phyloP scores from a whole-genome alignment of 1,140 invertebrate species.

The Belonocnema kinseyi region DNA sequence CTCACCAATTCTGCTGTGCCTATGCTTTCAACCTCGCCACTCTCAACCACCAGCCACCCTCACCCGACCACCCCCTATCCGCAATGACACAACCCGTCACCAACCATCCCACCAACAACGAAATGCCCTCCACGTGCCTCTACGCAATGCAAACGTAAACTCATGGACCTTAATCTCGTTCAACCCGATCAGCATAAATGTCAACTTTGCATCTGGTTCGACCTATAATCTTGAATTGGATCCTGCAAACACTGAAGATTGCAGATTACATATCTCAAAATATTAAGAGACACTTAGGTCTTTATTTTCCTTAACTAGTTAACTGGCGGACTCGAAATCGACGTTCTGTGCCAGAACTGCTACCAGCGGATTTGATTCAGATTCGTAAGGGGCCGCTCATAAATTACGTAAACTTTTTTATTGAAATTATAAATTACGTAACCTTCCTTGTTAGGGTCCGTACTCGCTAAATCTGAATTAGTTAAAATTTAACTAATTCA shows the following conservation, averaged over 20 bases:
- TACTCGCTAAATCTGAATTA: no score
- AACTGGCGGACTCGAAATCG: no score
- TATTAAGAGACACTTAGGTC: no score
- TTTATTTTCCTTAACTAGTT: no score
- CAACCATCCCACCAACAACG: constrained; percentile 6
- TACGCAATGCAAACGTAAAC: constrained; percentile 38
- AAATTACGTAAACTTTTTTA: no score
- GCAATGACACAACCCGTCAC: constrained; percentile 21
- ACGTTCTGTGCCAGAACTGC: no score
- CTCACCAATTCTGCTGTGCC: constrained; percentile 43
- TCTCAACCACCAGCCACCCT: constrained; percentile 42
- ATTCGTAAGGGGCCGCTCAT: no score
- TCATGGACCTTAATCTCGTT: constrained; percentile 39
- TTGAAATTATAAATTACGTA: no score
- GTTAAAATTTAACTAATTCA: no score
- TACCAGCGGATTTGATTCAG: no score
- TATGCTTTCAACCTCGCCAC: constrained; percentile 48
- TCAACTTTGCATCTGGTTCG: not conserved
- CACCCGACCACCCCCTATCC: constrained; percentile 30
- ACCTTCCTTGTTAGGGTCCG: no score
- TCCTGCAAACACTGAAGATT: not conserved
- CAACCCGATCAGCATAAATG: constrained; percentile 14
- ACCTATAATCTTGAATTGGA: not conserved
- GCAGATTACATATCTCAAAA: no score
- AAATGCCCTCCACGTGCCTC: constrained; percentile 41